Evolutionary conservation across 2,888 invertebrate species (phyloP).

Genomic region (Anagyrus pseudococci): DNA sequence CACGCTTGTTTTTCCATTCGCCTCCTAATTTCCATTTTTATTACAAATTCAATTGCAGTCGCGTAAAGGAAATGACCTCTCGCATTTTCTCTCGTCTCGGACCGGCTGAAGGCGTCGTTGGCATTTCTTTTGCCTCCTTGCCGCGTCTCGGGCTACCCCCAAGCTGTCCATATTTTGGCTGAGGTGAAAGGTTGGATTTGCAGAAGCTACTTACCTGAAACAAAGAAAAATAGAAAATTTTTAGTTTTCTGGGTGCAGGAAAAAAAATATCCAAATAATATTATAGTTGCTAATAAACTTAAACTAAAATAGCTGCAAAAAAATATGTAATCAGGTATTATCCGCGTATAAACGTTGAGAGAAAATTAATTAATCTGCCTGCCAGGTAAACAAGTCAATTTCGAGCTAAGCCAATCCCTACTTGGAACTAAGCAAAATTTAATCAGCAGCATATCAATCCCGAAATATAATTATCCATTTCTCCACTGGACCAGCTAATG

Average conservation of each 20-base stretch:
- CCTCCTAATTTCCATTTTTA: slow-evolving; percentile 57
- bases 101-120: background rate
- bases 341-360: too few relatives aligned
- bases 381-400: too few relatives aligned
- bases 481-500: too few relatives aligned
- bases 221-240: slow-evolving; percentile 35
- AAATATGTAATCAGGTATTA: too few relatives aligned
- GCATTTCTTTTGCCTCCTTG: background rate
- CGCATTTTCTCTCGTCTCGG: slow-evolving; percentile 14
- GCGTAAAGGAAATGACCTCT: slow-evolving; percentile 38
- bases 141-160: background rate
- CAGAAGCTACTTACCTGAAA: slow-evolving; percentile 55
- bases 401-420: too few relatives aligned
- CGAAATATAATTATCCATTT: too few relatives aligned
- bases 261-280: background rate
- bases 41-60: slow-evolving; percentile 54
- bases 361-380: too few relatives aligned
- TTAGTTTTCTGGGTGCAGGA: background rate
- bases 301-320: too few relatives aligned
- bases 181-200: background rate
- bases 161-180: background rate
- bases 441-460: too few relatives aligned
- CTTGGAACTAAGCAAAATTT: too few relatives aligned
- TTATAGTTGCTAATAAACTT: background rate
- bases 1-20: slow-evolving; percentile 48